Evolutionary conservation across 2,113 vertebrate species (phyloP).

Genomic region (Epinephelus cyanopodus): DNA sequence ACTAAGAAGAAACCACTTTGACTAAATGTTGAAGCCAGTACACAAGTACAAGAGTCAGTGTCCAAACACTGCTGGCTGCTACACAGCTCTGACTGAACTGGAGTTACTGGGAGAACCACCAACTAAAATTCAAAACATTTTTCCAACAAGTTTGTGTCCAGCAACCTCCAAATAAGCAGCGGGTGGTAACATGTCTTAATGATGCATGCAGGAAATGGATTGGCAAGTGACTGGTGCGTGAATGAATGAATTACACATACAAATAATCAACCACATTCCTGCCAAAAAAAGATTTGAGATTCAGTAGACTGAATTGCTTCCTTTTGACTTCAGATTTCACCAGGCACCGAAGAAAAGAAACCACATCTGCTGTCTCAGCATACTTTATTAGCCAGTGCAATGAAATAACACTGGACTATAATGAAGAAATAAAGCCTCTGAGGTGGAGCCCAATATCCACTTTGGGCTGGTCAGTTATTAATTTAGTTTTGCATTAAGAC

Average conservation of each 20-base stretch:
- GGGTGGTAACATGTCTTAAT: background rate
- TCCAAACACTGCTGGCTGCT: no score
- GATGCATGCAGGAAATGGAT: background rate
- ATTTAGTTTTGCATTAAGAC: conserved; percentile 29
- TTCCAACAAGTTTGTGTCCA: background rate
- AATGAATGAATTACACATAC: background rate
- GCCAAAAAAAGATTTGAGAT: background rate
- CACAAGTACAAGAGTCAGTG: no score
- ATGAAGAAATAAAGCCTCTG: conserved; percentile 41
- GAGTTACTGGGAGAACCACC: no score
- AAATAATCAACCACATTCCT: background rate
- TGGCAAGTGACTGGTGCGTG: no score
- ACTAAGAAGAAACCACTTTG: no score
- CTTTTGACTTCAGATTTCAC: conserved; percentile 30
- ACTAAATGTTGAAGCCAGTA: no score
- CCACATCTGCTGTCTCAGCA: conserved; percentile 12
- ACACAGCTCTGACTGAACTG: no score
- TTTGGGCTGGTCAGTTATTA: conserved; percentile 28
- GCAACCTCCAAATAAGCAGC: background rate
- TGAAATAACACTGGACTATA: conserved; percentile 17
- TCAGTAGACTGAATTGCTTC: conserved; percentile 6
- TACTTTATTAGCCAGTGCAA: background rate
- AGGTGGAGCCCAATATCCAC: conserved; percentile 33
- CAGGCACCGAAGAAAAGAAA: background rate
- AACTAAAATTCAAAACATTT: background rate